Evolutionary conservation across 2,113 vertebrate genomes (phyloP), one percentile per base, ranked within the genome.

Genomic region (Aegypius monachus): DNA sequence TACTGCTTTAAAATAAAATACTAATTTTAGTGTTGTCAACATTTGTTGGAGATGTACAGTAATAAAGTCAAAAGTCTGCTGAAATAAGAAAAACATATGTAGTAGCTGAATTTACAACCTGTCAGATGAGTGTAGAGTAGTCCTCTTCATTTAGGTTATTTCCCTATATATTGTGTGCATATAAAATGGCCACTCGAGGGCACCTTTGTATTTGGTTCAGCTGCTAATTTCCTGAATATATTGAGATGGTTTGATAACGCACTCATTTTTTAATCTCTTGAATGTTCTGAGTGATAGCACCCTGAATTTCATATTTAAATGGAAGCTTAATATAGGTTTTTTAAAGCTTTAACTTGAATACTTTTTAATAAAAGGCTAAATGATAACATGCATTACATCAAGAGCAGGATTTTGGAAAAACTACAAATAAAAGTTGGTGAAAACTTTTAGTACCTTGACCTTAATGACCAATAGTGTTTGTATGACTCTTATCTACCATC

Each of bases 101-200:
- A 43, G n/a, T 42, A 82, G 23, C 62, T 81, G 55, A 72, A 92
- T 26, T 63, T 72, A 52, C 91, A 81, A 74, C 16, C 15, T 63
- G 16, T 45, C 11, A 47, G 79, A 56, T 48, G 29, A 75, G 7
- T 19, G 16, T 61, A 38, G 48, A 81, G 18, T 23, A 55, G 20
- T 43, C 9, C 8, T 58, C 26, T 77, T 83, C 10, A 4, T 62
- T 86, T 62, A 42, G 11, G 10, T 55, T 47, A 15, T 68, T 88
- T 94, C 58, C 10, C 27, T 38, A 34, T 56, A 36, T 40, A 20
- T 53, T 93, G 62, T 65, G n/a, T 53, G 38, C 52, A 2, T 90
- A 8, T 68, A 31, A 92, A 95, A 83, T 73, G 85, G 63, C 92
- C 96, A 94, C 95, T 92, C 75, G 85, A 94, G 93, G 96, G 93